These are phyloP conservation scores for Loris lydekkerianus DNA, from an alignment of 2,797 vertebrate species.

Conservation along the genomic window DNA sequence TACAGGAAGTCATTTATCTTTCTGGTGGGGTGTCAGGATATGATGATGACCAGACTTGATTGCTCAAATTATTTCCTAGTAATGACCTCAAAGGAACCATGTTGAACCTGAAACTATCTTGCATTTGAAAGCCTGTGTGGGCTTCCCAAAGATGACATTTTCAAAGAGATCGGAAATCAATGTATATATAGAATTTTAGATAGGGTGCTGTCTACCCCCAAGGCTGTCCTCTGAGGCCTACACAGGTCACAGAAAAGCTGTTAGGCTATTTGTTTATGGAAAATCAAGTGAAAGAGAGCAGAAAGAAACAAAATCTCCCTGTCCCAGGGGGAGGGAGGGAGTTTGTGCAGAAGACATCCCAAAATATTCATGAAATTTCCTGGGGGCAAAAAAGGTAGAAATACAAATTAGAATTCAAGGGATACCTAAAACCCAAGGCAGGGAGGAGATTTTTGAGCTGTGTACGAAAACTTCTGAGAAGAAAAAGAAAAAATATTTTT, in stretches of 20 bases:
- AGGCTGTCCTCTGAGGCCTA: background rate
- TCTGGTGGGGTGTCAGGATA: constrained; percentile 45
- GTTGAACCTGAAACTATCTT: constrained; percentile 32
- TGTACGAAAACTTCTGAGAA: constrained; percentile 57
- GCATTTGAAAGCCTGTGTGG: constrained; percentile 21
- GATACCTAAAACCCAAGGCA: background rate
- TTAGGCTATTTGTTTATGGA: background rate
- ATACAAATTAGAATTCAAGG: background rate
- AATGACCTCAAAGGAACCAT: constrained; percentile 45
- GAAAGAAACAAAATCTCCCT: background rate
- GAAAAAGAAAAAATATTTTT: constrained; percentile 20
- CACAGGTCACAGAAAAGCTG: background rate
- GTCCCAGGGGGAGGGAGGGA: background rate
- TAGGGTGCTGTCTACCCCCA: background rate
- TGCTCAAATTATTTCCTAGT: constrained; percentile 74
- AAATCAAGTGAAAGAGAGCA: background rate
- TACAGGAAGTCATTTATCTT: constrained; percentile 72
- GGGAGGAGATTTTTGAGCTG: constrained; percentile 16
- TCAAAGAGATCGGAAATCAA: constrained; percentile 52
- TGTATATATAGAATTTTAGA: background rate
- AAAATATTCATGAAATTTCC: constrained; percentile 8
- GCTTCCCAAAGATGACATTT: constrained; percentile 39
- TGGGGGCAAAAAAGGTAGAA: background rate
- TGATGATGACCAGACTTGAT: constrained; percentile 53
- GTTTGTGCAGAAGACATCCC: constrained; percentile 1